These are phyloP conservation scores for Dendropsophus ebraccatus DNA, from an alignment of 2,113 vertebrate genomes.

Conservation along the genomic window DNA sequence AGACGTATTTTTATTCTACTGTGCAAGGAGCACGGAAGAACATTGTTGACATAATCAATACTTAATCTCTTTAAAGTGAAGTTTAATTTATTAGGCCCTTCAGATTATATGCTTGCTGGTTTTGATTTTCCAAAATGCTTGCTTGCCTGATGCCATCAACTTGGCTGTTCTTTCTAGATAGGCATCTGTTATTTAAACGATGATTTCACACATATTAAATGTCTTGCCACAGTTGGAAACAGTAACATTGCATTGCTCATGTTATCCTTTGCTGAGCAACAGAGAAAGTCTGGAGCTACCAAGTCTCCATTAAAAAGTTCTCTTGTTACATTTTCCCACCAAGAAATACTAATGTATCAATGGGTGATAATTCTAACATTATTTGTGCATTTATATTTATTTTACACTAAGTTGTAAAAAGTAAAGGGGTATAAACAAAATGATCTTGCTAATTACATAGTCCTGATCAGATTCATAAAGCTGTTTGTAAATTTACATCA, in stretches of 20 bases:
- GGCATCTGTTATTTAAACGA: constrained; percentile 51
- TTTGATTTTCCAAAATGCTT: constrained; percentile 50
- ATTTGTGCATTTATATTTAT: not conserved
- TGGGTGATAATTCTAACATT: not conserved
- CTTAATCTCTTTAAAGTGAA: constrained; percentile 6
- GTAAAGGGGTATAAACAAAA: not conserved
- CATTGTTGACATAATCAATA: not conserved
- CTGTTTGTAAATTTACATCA: too few relatives aligned
- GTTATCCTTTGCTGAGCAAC: constrained; percentile 50
- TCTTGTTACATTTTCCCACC: constrained; percentile 35
- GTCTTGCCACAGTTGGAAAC: constrained; percentile 41
- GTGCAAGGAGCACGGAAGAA: not conserved
- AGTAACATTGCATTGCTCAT: constrained; percentile 37
- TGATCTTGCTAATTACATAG: too few relatives aligned
- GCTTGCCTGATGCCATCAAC: constrained; percentile 39
- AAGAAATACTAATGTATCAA: not conserved
- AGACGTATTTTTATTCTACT: not conserved
- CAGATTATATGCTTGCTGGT: not conserved
- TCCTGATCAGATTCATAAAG: too few relatives aligned
- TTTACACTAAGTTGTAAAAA: not conserved
- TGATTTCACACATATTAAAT: constrained; percentile 59
- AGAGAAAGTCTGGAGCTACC: constrained; percentile 30
- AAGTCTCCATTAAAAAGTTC: constrained; percentile 16
- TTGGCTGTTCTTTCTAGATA: constrained; percentile 44
- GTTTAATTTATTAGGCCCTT: constrained; percentile 22